phyloP scores from a whole-genome alignment of 2,113 vertebrate species.

The Galeopterus variegatus region DNA sequence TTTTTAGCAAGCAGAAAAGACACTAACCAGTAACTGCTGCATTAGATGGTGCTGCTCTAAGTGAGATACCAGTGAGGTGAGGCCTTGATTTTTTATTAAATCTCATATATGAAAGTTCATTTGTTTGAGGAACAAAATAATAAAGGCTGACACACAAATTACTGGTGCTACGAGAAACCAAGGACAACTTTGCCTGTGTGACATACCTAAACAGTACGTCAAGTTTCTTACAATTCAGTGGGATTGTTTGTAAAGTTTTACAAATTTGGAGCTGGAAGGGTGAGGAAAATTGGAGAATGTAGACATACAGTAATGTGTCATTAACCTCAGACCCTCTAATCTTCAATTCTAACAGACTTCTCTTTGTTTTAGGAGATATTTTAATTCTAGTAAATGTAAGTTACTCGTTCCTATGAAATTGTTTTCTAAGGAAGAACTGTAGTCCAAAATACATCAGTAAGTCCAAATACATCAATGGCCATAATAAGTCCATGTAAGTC shows the following conservation, averaged over 20 bases:
- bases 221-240: not conserved
- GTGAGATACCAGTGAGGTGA: not conserved
- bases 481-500: not conserved
- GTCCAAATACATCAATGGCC: not conserved
- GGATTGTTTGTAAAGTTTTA: not conserved
- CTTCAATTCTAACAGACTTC: not conserved
- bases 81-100: not conserved
- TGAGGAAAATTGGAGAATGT: not conserved
- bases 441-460: not conserved
- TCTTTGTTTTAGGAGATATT: not conserved
- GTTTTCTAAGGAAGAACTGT: slow-evolving; percentile 48
- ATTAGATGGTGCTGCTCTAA: not conserved
- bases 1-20: slow-evolving; percentile 27
- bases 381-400: slow-evolving; percentile 2
- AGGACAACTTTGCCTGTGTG: not conserved
- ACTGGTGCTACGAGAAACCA: not conserved
- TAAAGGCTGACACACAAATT: not conserved
- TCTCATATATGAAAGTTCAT: not conserved
- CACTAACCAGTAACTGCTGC: not conserved
- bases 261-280: not conserved
- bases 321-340: not conserved
- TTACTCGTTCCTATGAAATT: slow-evolving; percentile 11
- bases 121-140: slow-evolving; percentile 48
- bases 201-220: not conserved
- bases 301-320: not conserved